Base-by-base conservation (phyloP, 35 echinoderm and acorn worm species). In the Lytechinus pictus region DNA sequence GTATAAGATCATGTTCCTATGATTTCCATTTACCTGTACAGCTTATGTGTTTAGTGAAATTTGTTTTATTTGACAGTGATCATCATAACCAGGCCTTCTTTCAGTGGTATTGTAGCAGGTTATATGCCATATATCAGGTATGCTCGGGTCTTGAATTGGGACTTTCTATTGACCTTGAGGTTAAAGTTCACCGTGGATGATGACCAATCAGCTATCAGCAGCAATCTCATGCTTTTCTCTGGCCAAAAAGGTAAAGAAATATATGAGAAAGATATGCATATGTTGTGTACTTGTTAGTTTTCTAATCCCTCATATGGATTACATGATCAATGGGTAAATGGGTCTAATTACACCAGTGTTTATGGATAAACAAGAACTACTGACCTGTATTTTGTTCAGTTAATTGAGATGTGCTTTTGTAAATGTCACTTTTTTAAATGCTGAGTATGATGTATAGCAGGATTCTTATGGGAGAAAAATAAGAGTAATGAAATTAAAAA, bases 131-230 rank as follows among this genome's bases (percentile, higher is more conserved):
- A 95, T 27, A 66, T 96, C 9, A 92, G 92, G 27, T 98, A 97
- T 96, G 95, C 96, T 28, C 89, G 97, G 33, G 97, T 96, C 27
- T 87, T 97, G 51, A 98, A 98, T 94, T 97, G 96, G 95, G 96
- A 98, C 28, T 98, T 98, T 55, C 79, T 97, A 24, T 44, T 97
- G 94, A 86, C 94, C 53, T 94, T 98, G 88, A 97, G 95, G 94
- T 90, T 97, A 53, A 96, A 97, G 95, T 98, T 98, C 95, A 95
- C 96, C 16, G 93, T 97, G 8, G 93, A 55, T 28, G 94, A 98
- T 89, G 90, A 33, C 55, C 53, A 91, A 7, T 12, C 61, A 33
- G 91, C 97, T 9, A 56, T 96, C 10, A 95, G 57, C 55, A 98
- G 96, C 96, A 96, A 96, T 54, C 89, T 95, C 92, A 94, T 98